Base-by-base conservation (phyloP, 2,113 vertebrate species). In the Tachuris rubrigastra region DNA sequence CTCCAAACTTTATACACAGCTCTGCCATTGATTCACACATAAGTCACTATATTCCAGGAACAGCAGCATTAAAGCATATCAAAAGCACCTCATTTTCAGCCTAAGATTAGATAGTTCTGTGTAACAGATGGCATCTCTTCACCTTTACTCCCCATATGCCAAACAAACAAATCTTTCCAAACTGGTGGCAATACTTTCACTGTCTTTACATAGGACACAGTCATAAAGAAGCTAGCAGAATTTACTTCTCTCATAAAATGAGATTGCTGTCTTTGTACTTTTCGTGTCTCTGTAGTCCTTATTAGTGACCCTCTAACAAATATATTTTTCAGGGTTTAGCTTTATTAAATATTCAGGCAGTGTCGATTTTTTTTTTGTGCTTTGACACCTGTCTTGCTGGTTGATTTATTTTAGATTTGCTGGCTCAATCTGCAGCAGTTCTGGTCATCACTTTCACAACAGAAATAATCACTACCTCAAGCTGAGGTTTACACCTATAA, bases 401-500 rank as follows among this genome's bases (percentile, higher is more conserved):
- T 37, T 85, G 69, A 85, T 49, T 53, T 8, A 31, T 65, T 92
- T 90, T n/a, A 63, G 23, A 83, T 74, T 90, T 87, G 49, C 62
- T 82, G 86, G 84, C 75, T 95, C 33, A 81, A 80, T 85, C n/a
- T 44, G 60, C 83, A 81, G 56, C 16, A 55, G 65, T 37, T 76
- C 50, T 77, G 79, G 66, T 55, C 62, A 87, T 89, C 14, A 35
- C 52, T 84, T 94, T 56, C 69, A 88, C 60, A 73, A 72, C 22
- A 93, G 46, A 92, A 60, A 90, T 78, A 85, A 89, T 52, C 90
- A 89, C 89, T 73, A 93, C 4, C 6, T 90, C 69, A 79, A 90
- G 66, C 28, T 88, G 71, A 97, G 31, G 73, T 88, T 95, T 95
- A 69, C 65, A 82, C 73, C 79, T 92, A 14, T 4, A 87, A 90